A percentile compares a stretch with the other conserved stretches of the same genome.
Evolutionary conservation across 64 coral and sea anemone species (phyloP).

Genomic region (Stichodactyla helianthus): DNA sequence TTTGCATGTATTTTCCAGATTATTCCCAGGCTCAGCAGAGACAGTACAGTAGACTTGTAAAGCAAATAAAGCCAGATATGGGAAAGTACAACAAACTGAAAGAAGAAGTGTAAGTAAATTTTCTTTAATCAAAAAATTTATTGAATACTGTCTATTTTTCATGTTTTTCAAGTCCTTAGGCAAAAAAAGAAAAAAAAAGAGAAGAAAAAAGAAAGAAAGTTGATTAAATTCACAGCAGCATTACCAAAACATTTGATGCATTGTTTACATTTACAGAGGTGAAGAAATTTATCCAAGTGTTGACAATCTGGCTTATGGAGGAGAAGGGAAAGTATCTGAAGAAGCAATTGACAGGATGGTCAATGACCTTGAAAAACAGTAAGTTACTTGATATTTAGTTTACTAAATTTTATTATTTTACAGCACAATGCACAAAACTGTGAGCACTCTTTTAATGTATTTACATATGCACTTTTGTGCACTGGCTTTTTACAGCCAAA

Average conservation of each 20-base stretch:
- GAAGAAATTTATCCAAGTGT: constrained; percentile 77
- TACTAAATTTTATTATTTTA: no score
- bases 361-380: constrained; percentile 97
- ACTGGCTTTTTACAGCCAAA: no score
- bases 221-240: no score
- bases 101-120: constrained; percentile 73
- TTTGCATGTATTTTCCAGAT: no score
- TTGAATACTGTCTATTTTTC: no score
- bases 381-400: constrained; percentile 25
- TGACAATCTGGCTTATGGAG: constrained; percentile 90
- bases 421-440: no score
- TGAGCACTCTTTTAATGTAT: not conserved
- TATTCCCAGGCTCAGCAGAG: constrained; percentile 61
- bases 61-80: constrained; percentile 88
- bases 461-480: no score
- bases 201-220: no score
- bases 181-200: no score
- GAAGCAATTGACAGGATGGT: constrained; percentile 94
- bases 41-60: constrained; percentile 88
- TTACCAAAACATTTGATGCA: no score
- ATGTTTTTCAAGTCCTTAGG: no score
- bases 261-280: constrained; percentile 36
- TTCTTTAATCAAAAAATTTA: no score
- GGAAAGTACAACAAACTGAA: constrained; percentile 74
- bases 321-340: constrained; percentile 79